Evolutionary conservation across 2,113 vertebrate species (phyloP).

Genomic region (Naja naja): DNA sequence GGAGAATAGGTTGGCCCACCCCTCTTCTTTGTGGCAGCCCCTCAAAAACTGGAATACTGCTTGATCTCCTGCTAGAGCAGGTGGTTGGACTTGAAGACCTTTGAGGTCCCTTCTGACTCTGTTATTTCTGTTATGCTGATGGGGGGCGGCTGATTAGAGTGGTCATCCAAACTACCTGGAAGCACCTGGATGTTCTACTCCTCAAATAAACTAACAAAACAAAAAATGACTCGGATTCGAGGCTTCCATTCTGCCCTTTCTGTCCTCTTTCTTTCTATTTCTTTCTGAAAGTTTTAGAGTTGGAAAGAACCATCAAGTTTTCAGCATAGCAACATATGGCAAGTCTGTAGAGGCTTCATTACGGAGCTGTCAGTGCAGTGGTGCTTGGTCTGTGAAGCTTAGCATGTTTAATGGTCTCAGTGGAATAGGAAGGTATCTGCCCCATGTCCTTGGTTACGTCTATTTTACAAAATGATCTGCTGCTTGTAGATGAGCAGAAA

Average conservation of each 20-base stretch:
- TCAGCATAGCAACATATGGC: not conserved
- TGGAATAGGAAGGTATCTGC: not conserved
- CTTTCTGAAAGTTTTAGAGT: not conserved
- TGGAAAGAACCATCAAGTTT: not conserved
- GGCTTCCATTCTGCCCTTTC: not conserved
- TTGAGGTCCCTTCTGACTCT: not conserved
- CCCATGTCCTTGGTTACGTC: not conserved
- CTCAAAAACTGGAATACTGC: no score
- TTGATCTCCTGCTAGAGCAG: no score
- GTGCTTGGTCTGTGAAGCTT: slow-evolving; percentile 1
- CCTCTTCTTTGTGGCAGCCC: no score
- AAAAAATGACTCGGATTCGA: not conserved
- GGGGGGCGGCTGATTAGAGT: not conserved
- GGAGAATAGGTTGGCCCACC: no score
- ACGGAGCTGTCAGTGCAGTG: slow-evolving; percentile 4
- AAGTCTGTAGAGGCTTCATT: slow-evolving; percentile 4
- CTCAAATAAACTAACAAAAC: not conserved
- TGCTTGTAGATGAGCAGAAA: not conserved
- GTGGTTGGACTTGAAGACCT: no score
- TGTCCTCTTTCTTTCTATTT: not conserved
- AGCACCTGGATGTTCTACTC: not conserved
- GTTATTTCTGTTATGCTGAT: not conserved
- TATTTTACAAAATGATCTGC: not conserved
- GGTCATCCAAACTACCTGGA: not conserved
- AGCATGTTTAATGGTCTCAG: not conserved